Evolutionary conservation across 2,888 invertebrate genomes (phyloP), one percentile per base, ranked within the genome.

Genomic region (Petrolisthes manimaculis): DNA sequence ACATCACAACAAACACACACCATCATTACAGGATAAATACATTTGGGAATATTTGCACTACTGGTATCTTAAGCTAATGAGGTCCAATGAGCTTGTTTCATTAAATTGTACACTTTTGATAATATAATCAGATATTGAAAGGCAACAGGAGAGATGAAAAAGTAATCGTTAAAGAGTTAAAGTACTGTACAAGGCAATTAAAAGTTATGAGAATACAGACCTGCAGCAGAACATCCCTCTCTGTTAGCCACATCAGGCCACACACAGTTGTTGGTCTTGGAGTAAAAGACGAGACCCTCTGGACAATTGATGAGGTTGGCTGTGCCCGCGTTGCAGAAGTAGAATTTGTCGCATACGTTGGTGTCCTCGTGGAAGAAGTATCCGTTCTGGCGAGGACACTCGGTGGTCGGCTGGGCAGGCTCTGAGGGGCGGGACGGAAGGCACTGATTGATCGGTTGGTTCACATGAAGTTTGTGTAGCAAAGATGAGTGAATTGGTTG

Each of bases 221-320:
- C 95, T 94, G 95, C 94, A 18, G 97, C 96, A 3, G 96, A 96
- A 92, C 97, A 97, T 14, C 97, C 97, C 92, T 95, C 95, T 93
- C 97, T 96, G 93, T 97, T 96, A 5, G 97, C 97, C 92, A 97
- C 97, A 94, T 97, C 97, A 0, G 97, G 95, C 97, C 97, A 97
- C 51, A 97, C 96, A 93, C 97, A 97, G 92, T 97, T 97, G 90
- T 97, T 97, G 75, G 96, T 96, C 93, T 96, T 96, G 91, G 96
- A 96, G 92, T 96, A 97, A 94, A 97, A 97, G 14, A 97, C 97
- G 86, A 98, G 93, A 0, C 97, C 97, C 71, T 95, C 95, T 0
- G 97, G 97, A 91, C 97, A 98, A 0, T 95, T 96, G 93, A 97
- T 97, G 95, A 96, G 96, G 93, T 97, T 97, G 94, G 95, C 97